Evolutionary conservation across 2,797 vertebrate species (phyloP).

Genomic region (Mastacembelus armatus): DNA sequence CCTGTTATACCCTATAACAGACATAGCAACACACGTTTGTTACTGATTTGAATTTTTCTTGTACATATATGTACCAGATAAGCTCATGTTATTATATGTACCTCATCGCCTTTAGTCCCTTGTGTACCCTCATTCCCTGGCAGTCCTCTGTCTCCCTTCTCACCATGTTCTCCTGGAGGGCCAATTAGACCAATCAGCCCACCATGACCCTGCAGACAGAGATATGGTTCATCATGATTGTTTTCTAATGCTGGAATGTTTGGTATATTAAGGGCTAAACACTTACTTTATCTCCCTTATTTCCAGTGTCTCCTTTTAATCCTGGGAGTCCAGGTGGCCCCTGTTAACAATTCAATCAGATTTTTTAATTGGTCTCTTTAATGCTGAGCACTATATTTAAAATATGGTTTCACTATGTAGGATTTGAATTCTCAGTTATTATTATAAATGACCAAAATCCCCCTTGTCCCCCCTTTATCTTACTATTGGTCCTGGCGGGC

Average conservation of each 20-base stretch:
- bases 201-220: constrained; percentile 87
- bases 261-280: constrained; percentile 2
- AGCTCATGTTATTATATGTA: constrained; percentile 63
- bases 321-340: constrained; percentile 91
- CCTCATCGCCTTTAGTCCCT: constrained; percentile 90
- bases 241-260: constrained; percentile 15
- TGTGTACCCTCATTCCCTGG: constrained; percentile 87
- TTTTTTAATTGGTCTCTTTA: constrained; percentile 23
- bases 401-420: constrained; percentile 4
- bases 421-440: not conserved
- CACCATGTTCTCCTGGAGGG: constrained; percentile 91
- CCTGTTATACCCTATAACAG: too few species aligned
- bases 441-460: not conserved
- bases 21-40: too few species aligned
- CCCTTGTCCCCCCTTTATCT: constrained; percentile 61
- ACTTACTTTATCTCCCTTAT: constrained; percentile 92
- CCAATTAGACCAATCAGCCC: constrained; percentile 93
- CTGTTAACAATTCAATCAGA: constrained; percentile 74
- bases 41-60: constrained; percentile 6
- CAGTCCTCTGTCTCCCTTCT: constrained; percentile 93
- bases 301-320: constrained; percentile 90
- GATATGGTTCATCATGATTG: constrained; percentile 21
- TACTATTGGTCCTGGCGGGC: constrained; percentile 93
- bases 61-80: not conserved
- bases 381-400: not conserved